Conservation (phyloP, 1,140 invertebrate species). For the Palaemon carinicauda region DNA sequence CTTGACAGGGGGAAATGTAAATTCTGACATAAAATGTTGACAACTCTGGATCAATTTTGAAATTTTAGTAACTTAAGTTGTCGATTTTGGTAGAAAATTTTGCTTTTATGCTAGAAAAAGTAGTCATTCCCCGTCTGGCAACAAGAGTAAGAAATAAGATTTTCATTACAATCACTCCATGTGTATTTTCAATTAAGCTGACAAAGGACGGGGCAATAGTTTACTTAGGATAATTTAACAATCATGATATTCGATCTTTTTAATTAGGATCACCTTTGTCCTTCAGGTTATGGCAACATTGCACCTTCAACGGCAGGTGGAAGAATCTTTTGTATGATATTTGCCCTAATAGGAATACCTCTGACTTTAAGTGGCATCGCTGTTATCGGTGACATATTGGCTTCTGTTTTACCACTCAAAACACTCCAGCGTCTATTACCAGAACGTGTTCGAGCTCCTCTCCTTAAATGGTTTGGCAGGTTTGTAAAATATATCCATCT, state of each 20-base stretch:
- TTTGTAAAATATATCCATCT: not conserved
- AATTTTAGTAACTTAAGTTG: too few relatives aligned
- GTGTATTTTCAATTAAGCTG: not conserved
- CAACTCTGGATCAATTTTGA: too few relatives aligned
- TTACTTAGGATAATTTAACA: not conserved
- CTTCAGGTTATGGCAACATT: slow-evolving; percentile 89
- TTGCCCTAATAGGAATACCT: slow-evolving; percentile 92
- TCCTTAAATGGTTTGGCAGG: not conserved
- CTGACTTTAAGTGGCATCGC: slow-evolving; percentile 92
- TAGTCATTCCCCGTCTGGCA: too few relatives aligned
- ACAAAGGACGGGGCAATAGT: not conserved
- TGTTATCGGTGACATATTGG: slow-evolving; percentile 87
- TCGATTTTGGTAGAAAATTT: too few relatives aligned
- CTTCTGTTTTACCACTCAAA: slow-evolving; percentile 69
- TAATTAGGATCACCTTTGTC: not conserved
- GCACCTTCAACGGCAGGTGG: slow-evolving; percentile 87
- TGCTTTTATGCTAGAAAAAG: too few relatives aligned
- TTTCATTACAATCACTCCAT: not conserved
- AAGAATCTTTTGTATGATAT: slow-evolving; percentile 88
- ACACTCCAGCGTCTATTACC: slow-evolving; percentile 11
- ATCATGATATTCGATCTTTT: not conserved
- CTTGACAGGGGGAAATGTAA: too few relatives aligned
- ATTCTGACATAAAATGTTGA: too few relatives aligned
- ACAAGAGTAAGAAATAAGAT: too few relatives aligned
- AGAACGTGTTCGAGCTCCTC: not conserved